Evolutionary conservation across 2,113 vertebrate genomes (phyloP).

Genomic region (Acanthochromis polyacanthus): DNA sequence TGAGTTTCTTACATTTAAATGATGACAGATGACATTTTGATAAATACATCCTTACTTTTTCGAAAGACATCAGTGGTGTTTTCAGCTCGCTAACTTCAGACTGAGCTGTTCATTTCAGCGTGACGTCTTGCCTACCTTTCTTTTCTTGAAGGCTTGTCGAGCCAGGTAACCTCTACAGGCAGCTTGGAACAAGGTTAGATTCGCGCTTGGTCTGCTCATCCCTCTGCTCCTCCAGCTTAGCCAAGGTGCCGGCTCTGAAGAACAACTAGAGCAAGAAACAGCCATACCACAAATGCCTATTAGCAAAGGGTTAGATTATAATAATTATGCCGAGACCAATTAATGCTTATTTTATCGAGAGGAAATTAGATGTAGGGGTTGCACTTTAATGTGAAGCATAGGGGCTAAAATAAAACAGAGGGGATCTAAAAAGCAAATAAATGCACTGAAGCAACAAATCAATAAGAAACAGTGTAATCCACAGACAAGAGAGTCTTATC

Average conservation of each 20-base stretch:
- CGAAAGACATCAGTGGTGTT: background rate
- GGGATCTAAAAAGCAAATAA: slow-evolving; percentile 55
- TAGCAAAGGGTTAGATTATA: slow-evolving; percentile 9
- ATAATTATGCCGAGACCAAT: slow-evolving; percentile 1
- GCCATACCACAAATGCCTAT: slow-evolving; percentile 31
- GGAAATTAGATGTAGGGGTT: slow-evolving; percentile 25
- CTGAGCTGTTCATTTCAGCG: background rate
- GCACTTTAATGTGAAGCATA: slow-evolving; percentile 26
- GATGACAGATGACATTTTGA: background rate
- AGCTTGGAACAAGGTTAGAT: slow-evolving; percentile 94
- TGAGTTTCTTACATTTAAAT: slow-evolving; percentile 2
- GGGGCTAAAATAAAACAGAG: slow-evolving; percentile 40
- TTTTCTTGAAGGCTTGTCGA: slow-evolving; percentile 96
- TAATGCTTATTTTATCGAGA: slow-evolving; percentile 28
- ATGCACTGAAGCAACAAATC: slow-evolving; percentile 60
- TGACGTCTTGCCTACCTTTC: slow-evolving; percentile 88
- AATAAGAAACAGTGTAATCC: slow-evolving; percentile 72
- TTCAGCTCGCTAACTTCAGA: slow-evolving; percentile 1
- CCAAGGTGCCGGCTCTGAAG: slow-evolving; percentile 93
- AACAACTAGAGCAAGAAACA: slow-evolving; percentile 87
- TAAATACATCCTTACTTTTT: background rate
- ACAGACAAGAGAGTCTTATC: slow-evolving; percentile 64
- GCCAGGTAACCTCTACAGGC: slow-evolving; percentile 94
- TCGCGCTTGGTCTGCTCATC: slow-evolving; percentile 93
- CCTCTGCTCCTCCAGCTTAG: slow-evolving; percentile 94